These are phyloP conservation scores for Cyprinus carpio DNA, from an alignment of 2,113 vertebrate genomes.

Conservation along the genomic window DNA sequence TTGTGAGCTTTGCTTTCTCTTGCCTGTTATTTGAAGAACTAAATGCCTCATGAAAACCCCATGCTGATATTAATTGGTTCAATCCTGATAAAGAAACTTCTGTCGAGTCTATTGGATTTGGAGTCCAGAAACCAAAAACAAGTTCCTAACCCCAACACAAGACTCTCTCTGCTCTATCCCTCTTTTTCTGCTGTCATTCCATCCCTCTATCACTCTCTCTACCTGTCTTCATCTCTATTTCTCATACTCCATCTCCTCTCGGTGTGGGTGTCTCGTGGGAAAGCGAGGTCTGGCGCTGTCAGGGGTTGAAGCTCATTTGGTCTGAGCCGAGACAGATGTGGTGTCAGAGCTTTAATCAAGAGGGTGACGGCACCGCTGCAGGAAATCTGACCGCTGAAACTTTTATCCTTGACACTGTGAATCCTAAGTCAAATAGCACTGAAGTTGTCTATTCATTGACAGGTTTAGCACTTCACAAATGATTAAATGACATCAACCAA, in stretches of 20 bases:
- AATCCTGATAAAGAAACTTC: not conserved
- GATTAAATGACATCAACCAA: not conserved
- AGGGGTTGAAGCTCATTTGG: conserved; percentile 35
- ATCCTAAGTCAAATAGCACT: not conserved
- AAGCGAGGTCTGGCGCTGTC: conserved; percentile 2
- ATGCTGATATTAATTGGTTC: not conserved
- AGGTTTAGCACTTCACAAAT: not conserved
- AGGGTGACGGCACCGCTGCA: not conserved
- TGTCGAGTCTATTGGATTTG: not conserved
- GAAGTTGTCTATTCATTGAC: not conserved
- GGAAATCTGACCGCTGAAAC: not conserved
- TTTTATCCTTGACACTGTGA: not conserved
- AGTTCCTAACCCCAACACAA: not conserved
- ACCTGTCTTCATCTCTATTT: not conserved
- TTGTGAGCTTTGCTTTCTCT: not conserved
- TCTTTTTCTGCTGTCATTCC: not conserved
- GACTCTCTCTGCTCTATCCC: not conserved
- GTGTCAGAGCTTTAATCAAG: conserved; percentile 17
- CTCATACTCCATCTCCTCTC: not conserved
- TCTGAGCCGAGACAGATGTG: conserved; percentile 37
- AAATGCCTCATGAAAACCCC: conserved; percentile 4
- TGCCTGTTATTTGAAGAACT: not conserved
- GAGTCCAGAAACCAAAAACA: not conserved
- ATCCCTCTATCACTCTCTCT: not conserved
- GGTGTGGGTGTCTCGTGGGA: conserved; percentile 12